Base-by-base conservation (phyloP, 2,888 invertebrate genomes). In the Platerodrilus igneus region DNA sequence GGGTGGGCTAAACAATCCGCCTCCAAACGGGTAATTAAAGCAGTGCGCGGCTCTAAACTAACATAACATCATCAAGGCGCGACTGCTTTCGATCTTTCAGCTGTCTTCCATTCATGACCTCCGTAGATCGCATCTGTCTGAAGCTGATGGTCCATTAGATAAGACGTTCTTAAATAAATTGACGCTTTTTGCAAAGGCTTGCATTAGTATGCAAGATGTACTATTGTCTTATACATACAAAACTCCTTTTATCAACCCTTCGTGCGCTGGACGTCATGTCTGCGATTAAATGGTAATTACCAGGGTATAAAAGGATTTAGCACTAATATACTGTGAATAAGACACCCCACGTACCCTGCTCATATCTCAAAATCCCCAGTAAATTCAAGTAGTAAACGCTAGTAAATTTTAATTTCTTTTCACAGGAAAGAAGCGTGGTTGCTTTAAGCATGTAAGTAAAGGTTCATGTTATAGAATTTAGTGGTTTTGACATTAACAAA, bases 221-320 rank as follows among this genome's bases (percentile, higher is more conserved):
- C 47, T 43, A 45, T 41, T 45, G 45, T 35, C 40, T 39, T 36
- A 46, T 51, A 33, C 42, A 28, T 40, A 38, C 39, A 48, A 50
- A 53, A 50, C 48, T 47, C 41, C 39, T 48, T 53, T 51, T 51
- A 53, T 53, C 53, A 53, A 51, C 51, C 52, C 43, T 32, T 44
- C 37, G 41, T 38, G 45, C 34, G 42, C 44, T 43, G 46, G 41
- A 43, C 50, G 51, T 51, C 51, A 50, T 50, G 51, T 42, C 46
- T 42, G 31, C 46, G 47, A 49, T 51, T 53, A 53, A 53, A 51
- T 47, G 40, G 47, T 47, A 48, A 51, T 53, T 51, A 53, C 47
- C 42, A 33, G 21, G 44, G 51, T 48, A 53, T 51, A 47, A 51
- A 53, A 46, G 46, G 52, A 47, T 52, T 48, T 31, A 23, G 10